phyloP scores from a whole-genome alignment of 2,888 invertebrate genomes.

The Agrotis exclamationis region DNA sequence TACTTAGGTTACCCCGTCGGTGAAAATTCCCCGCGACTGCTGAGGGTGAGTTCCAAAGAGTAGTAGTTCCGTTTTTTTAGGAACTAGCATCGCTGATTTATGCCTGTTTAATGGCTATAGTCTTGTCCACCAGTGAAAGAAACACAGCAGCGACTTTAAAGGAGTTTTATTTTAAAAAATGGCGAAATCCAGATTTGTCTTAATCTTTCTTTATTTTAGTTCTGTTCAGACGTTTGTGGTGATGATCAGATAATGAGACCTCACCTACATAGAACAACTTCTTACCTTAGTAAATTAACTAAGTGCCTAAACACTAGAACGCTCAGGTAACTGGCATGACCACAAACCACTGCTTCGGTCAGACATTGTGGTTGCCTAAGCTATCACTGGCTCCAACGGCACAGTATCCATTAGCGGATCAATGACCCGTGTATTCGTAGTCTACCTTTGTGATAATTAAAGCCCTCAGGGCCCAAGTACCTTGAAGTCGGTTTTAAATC shows the following conservation, averaged over 20 bases:
- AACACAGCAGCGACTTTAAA: too few species aligned
- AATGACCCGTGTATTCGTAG: slow-evolving; percentile 30
- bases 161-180: too few species aligned
- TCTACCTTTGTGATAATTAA: slow-evolving; percentile 21
- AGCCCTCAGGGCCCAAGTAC: neutral
- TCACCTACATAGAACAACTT: neutral
- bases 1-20: neutral
- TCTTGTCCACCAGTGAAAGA: too few species aligned
- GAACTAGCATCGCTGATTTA: too few species aligned
- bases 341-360: slow-evolving; percentile 33
- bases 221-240: too few species aligned
- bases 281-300: slow-evolving; percentile 18
- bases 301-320: slow-evolving; percentile 3
- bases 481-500: neutral
- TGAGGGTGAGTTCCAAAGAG: neutral
- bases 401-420: slow-evolving; percentile 25
- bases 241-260: too few species aligned
- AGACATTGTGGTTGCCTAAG: slow-evolving; percentile 22
- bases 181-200: too few species aligned
- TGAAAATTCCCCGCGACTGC: neutral
- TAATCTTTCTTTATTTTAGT: too few species aligned
- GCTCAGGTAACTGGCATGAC: slow-evolving; percentile 23
- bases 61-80: neutral
- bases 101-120: neutral
- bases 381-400: slow-evolving; percentile 23